Base-by-base conservation (phyloP, 2,113 vertebrate genomes). In the Rafetus swinhoei region DNA sequence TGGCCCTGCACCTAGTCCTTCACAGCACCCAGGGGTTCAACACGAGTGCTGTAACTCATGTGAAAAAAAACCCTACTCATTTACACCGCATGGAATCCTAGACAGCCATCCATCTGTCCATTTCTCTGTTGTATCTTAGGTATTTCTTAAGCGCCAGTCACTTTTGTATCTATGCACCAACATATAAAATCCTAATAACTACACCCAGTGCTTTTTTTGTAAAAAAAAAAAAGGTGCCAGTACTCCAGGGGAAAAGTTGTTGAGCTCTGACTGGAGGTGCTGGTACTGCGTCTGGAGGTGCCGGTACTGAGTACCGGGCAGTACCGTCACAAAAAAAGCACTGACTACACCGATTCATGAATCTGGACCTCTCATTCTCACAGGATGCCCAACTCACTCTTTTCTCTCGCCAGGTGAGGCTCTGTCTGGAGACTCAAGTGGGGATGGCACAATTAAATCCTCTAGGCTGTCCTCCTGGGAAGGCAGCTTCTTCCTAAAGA, bases 401-500 rank as follows among this genome's bases (percentile, higher is more conserved):
- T 97, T 98, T 35, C 95, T 97, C 92, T 98, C 97, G 77, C 92
- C 95, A 2, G 93, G 97, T 89, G 95, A 99, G 6, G 96, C 98
- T 53, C 16, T 92, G 79, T 97, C 74, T 0, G 79, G 95, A 56
- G 97, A 95, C 69, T 96, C 97, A 1, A 89, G 57, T 3, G 95
- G 93, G 3, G 96, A 94, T 55, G 90, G 39, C 3, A 24, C 77
- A 77, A 45, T 92, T 53, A 95, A 85, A 53, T 98, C 84, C 1
- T 97, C 98, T 32, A 97, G 85, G 1, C 85, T 97, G 7, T 98
- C 97, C 0, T 95, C 95, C 0, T 88, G 81, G 39, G 96, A 90
- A 14, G 56, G 89, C 7, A 35, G 13, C 90, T 82, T 97, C 93
- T 90, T 97, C 94, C 98, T 98, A 88, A 11, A 15, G 56, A 22